Evolutionary conservation across 2,888 invertebrate genomes (phyloP).

Genomic region (Lycaena phlaeas): DNA sequence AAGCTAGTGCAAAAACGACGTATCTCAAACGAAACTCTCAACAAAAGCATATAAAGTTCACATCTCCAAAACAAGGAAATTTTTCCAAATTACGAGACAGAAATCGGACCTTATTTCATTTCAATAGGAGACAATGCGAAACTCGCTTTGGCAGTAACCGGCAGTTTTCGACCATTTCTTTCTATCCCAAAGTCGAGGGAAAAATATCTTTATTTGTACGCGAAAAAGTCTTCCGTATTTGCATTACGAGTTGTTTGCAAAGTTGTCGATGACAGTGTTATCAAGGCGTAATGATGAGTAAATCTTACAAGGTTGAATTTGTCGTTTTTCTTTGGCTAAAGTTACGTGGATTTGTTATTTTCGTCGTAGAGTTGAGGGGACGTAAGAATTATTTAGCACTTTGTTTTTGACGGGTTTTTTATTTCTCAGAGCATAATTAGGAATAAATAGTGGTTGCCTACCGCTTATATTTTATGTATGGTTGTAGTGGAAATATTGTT

Average conservation of each 20-base stretch:
- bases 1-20: slow-evolving; percentile 13
- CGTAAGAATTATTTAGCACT: too few species aligned
- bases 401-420: too few species aligned
- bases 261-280: slow-evolving; percentile 25
- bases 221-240: slow-evolving; percentile 14
- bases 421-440: too few species aligned
- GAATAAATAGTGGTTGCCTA: too few species aligned
- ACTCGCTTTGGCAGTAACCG: slow-evolving; percentile 30
- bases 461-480: too few species aligned
- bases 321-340: too few species aligned
- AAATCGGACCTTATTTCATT: slow-evolving; percentile 21
- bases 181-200: too few species aligned
- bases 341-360: too few species aligned
- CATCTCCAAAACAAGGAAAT: background rate
- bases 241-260: slow-evolving; percentile 14
- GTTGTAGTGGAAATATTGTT: too few species aligned
- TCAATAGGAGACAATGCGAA: slow-evolving; percentile 28
- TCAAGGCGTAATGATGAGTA: slow-evolving; percentile 37
- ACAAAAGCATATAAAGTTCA: background rate
- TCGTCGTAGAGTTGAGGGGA: too few species aligned
- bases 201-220: slow-evolving; percentile 16
- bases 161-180: slow-evolving; percentile 28
- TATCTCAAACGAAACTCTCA: background rate
- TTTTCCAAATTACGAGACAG: slow-evolving; percentile 10
- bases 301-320: slow-evolving; percentile 29